Base-by-base conservation (phyloP, 1,140 invertebrate species). In the Meteorus sp. region DNA sequence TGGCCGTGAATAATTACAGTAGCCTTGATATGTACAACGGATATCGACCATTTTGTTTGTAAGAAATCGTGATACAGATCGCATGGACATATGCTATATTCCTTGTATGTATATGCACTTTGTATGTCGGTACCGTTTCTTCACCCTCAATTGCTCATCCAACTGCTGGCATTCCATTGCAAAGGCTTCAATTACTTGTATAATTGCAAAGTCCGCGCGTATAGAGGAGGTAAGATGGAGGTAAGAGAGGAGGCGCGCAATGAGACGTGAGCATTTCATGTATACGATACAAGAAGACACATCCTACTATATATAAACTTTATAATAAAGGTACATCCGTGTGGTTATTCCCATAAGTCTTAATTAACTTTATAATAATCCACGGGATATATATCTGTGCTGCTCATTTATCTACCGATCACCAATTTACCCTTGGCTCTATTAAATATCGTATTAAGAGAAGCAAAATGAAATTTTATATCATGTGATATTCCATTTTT, bases 361-460 rank as follows among this genome's bases (percentile, higher is more conserved):
- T 71, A 73, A 73, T 73, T 70, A 64, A 67, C 61, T 73, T 68
- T 62, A 59, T 59, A 60, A 68, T 68, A 63, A 65, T 64, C 63
- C 48, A 45, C 60, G 35, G 33, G 13, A 31, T 15, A 47, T 11
- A 25, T 27, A 22, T 13, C 44, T n/a, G 9, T 11, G 44, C 22
- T 3, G 44, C 13, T 45, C 44, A 4, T 50, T 39, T 13, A 39
- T 15, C 35, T 39, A 13, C 11, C 3, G 15, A 39, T 39, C 13
- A 4, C 13, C 15, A 4, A 39, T 59, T 41, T 54, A 58, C 47
- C 17, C 43, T 19, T 25, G 17, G n/a, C n/a, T n/a, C n/a, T n/a
- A n/a, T n/a, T n/a, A n/a, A n/a, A n/a, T n/a, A n/a, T n/a, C n/a
- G n/a, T n/a, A n/a, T n/a, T n/a, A n/a, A n/a, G n/a, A n/a, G n/a